Conservation (phyloP, 92 coral and sea anemone species). For the Porites evermanni region DNA sequence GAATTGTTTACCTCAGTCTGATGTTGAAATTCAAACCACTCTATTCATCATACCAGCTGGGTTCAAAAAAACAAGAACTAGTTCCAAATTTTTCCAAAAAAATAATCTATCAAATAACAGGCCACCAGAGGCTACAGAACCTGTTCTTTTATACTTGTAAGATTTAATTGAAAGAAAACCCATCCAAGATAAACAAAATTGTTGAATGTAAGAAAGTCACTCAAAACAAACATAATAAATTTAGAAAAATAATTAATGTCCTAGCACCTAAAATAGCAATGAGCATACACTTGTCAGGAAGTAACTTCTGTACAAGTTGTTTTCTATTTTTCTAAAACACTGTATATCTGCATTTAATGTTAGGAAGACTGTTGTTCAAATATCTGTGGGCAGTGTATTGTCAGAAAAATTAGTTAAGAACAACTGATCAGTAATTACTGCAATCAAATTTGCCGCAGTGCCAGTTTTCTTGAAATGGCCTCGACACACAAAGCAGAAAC, state of each 20-base stretch:
- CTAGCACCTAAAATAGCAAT: no score
- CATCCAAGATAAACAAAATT: no score
- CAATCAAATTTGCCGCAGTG: conserved; percentile 26
- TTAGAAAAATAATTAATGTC: no score
- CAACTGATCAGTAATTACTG: conserved; percentile 16
- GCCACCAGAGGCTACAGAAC: no score
- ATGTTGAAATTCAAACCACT: no score
- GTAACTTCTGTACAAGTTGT: background rate
- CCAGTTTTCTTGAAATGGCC: conserved; percentile 18
- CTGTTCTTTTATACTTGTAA: no score
- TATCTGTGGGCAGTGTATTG: conserved; percentile 3
- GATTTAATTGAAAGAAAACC: no score
- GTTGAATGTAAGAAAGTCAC: no score
- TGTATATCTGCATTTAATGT: background rate
- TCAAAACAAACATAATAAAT: no score
- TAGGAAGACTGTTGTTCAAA: background rate
- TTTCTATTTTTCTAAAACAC: background rate
- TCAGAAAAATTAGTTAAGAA: background rate
- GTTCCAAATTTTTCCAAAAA: background rate
- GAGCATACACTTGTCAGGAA: no score
- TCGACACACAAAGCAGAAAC: background rate
- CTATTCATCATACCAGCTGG: conserved; percentile 4
- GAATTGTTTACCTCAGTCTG: no score
- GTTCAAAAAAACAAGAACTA: background rate
- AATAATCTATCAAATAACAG: no score